Evolutionary conservation across 1,140 invertebrate species (phyloP), one percentile per base, ranked within the genome.

Genomic region (Araneus ventricosus): DNA sequence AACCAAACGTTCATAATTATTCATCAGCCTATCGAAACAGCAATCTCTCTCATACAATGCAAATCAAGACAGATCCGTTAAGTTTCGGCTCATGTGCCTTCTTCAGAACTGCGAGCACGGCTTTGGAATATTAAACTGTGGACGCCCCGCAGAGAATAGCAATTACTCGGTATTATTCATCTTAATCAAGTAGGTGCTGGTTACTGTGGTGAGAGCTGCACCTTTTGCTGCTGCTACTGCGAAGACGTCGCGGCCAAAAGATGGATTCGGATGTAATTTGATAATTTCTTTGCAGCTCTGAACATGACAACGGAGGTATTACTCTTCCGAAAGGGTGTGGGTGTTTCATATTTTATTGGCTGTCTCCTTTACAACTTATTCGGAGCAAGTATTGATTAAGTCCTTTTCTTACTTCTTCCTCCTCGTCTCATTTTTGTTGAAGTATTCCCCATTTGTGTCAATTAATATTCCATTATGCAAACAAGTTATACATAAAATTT

Each of bases 151-250:
- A 6, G 59, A 70, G 86, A 70, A 88, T 88, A 88, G 59, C 57
- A 67, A 88, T 88, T 88, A 88, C 37, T 7, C 27, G 22, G 86
- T n/a, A 88, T 88, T 88, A 88, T 88, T 88, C 86, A 88, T 88
- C 86, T 88, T 70, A 88, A 88, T 88, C 86, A 67, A 87, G 52
- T 61, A 87, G 57, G 70, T 34, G 84, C 45, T 87, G 84, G 39
- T 87, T 87, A 59, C 57, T 34, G 59, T n/a, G 59, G 59, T 63
- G 59, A 63, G 59, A 63, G 70, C 70, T 75, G 30, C 70, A 75
- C 70, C 70, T 75, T 75, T 75, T 8, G 34, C 27, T 34, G 30
- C 34, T 75, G 70, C 70, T 75, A 75, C 70, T 75, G 70, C 70
- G 37, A 75, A 34, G 70, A 34, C 52, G 37, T n/a, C 27, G 17